Evolutionary conservation across 2,797 vertebrate species (phyloP).

Genomic region (Epinephelus coioides): DNA sequence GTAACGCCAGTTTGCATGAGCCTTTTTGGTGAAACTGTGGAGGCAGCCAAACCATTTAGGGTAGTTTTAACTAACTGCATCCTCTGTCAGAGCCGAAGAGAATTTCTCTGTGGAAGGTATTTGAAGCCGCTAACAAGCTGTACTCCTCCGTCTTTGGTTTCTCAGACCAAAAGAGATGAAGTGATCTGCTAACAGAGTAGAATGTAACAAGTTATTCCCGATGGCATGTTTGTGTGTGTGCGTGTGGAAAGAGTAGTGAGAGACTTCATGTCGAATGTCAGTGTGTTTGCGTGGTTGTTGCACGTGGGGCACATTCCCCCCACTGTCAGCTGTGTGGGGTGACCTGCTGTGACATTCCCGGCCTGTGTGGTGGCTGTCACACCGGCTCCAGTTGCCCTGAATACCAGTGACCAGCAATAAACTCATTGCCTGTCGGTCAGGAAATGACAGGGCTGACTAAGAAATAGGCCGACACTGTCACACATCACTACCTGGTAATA

Average conservation of each 20-base stretch:
- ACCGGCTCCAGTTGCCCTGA: slow-evolving; percentile 76
- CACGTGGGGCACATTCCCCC: slow-evolving; percentile 53
- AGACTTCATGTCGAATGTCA: slow-evolving; percentile 40
- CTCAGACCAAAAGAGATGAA: slow-evolving; percentile 61
- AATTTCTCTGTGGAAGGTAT: slow-evolving; percentile 57
- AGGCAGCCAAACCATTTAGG: slow-evolving; percentile 72
- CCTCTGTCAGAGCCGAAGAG: slow-evolving; percentile 45
- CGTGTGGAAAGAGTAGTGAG: slow-evolving; percentile 31
- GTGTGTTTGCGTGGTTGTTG: slow-evolving; percentile 8
- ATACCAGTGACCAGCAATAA: slow-evolving; percentile 77
- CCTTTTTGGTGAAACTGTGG: slow-evolving; percentile 51
- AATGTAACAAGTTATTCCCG: slow-evolving; percentile 64
- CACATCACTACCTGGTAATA: slow-evolving; percentile 46
- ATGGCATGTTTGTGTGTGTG: slow-evolving; percentile 31
- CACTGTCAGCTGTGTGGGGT: slow-evolving; percentile 82
- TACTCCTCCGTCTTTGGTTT: slow-evolving; percentile 53
- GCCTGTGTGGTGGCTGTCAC: slow-evolving; percentile 67
- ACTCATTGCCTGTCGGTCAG: slow-evolving; percentile 60
- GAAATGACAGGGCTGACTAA: slow-evolving; percentile 58
- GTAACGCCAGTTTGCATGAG: slow-evolving; percentile 38
- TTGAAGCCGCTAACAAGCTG: slow-evolving; percentile 57
- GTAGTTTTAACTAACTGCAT: slow-evolving; percentile 56
- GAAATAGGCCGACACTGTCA: slow-evolving; percentile 20
- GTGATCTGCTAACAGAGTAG: slow-evolving; percentile 62
- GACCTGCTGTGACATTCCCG: slow-evolving; percentile 83